Evolutionary conservation across 92 coral and sea anemone genomes (phyloP), one percentile per base, ranked within the genome.

Genomic region (Nematostella vectensis): DNA sequence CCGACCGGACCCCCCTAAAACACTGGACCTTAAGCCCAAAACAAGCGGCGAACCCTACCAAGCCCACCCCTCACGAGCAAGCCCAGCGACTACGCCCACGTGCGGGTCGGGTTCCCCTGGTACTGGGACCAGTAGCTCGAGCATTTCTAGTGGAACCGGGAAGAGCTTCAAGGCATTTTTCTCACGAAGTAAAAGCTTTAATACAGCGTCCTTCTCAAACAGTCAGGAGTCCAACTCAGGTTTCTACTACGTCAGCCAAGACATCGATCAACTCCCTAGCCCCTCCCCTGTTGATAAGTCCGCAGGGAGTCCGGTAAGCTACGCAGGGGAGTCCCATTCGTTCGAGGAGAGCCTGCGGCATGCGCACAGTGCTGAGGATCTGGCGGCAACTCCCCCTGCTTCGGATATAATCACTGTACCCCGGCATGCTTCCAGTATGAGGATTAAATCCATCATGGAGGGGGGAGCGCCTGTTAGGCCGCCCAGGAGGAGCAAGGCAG

Each of bases 101-200:
- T n/a, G n/a, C n/a, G n/a, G n/a, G n/a, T n/a, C n/a, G n/a, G n/a
- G n/a, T n/a, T n/a, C n/a, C n/a, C n/a, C n/a, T n/a, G n/a, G n/a
- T n/a, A n/a, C n/a, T n/a, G 75, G 62, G 26, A 72, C 66, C 9
- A 59, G 81, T 1, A 23, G 43, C 31, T 20, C 45, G 1, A 36
- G 60, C 39, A 19, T 23, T 6, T 6, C 6, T 25, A 54, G 44
- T 42, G 66, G 66, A 0, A 62, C 67, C 20, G 70, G 63, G 24
- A 69, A 73, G 47, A 85, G 81, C 27, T 67, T 66, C 38, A 85
- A 67, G 56, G 51, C 70, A 18, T 49, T 80, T 27, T 85, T 85
- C 20, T 56, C 57, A 17, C 69, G 72, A 54, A 77, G 75, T 10
- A 70, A 62, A 18, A 67, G 75, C 53, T 75, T 81, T n/a, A 73